Base-by-base conservation (phyloP, 2,888 invertebrate species). In the Drosophila niveifrons region DNA sequence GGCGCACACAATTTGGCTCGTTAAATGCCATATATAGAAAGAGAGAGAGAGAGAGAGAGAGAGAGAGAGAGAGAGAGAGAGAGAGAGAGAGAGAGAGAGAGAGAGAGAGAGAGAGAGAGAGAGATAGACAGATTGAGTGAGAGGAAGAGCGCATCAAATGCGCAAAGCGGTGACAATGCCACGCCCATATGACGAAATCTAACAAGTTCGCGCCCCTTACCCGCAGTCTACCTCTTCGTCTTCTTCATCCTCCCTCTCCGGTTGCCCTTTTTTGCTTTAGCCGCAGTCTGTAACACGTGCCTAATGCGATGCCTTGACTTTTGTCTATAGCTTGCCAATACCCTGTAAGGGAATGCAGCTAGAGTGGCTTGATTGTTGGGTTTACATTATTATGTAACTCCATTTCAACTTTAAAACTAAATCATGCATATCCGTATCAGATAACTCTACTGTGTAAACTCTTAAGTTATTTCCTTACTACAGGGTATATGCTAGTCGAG, bases 1-100 rank as follows among this genome's bases (percentile, higher is more conserved):
- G 46, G 62, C 17, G 50, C 57, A 61, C 58, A 75, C 68, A 82
- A 80, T 82, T 72, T 72, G 75, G 66, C 80, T 80, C 72, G 83
- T 82, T 80, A 82, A 78, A 72, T 64, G 62, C 4, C 23, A 23
- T 23, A 23, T 23, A 23, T 23, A 23, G 0, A 23, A 4, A 57
- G 67, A 77, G 4, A n/a, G 34, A 1, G 31, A 56, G 66, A 82
- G 31, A 23, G 4, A 23, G 23, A 23, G 4, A 31, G 31, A 36
- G 11, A 11, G 11, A 6, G 34, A 1, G 3, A 53, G 67, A 82
- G n/a, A 4, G 11, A 1, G 64, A 58, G 66, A 3, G 31, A 56
- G 66, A 82, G 31, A 23, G 4, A 23, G 23, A 23, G 4, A 31
- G 31, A 36, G 11, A 11, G 11, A 6, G 34, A 1, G 3, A 53